Evolutionary conservation across 37 sponge, comb jelly and placozoan genomes (phyloP), one percentile per base, ranked within the genome.

Genomic region (Axinella damicornis): DNA sequence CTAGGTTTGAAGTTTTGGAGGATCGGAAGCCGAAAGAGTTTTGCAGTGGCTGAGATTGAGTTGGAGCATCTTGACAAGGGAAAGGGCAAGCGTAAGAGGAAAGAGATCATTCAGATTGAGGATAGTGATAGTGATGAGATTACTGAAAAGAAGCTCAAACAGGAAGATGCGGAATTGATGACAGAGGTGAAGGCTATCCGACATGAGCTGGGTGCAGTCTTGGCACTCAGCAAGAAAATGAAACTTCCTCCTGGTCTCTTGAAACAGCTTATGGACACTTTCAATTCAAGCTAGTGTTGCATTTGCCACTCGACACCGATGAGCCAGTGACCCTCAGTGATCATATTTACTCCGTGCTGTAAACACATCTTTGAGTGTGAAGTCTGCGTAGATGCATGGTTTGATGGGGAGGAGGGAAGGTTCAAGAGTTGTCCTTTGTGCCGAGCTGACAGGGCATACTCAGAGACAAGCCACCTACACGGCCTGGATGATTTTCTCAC

Each of bases 1-100:
- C n/a, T 32, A 69, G 70, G 81, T 27, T 52, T 80, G 69, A 80
- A 80, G 38, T 80, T 80, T 67, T 80, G 81, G 81, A 80, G 68
- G 53, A 69, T 68, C 21, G 38, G 19, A 20, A 46, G 56, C 21
- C 35, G 81, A 13, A 80, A 66, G 27, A 17, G 66, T 25, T 80
- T 52, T 54, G 81, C 81, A 13, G 81, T 80, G 27, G n/a, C 38
- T 63, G 34, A 55, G 58, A 24, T 25, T 24, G 25, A 18, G 1
- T 75, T 24, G 34, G 76, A 52, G 31, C 28, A 34, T 35, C 31
- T 69, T 2, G n/a, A n/a, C n/a, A n/a, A n/a, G n/a, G 12, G 17
- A 15, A 56, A 56, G 57, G 57, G 57, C 15, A 56, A 56, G 57
- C 57, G 57, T 56, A 56, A 56, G 18, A 56, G 18, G 57, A 56